Percentiles rank a stretch among this genome's conserved stretches.
Conservation (phyloP, 2,113 vertebrate species). For the Lepus timidus region DNA sequence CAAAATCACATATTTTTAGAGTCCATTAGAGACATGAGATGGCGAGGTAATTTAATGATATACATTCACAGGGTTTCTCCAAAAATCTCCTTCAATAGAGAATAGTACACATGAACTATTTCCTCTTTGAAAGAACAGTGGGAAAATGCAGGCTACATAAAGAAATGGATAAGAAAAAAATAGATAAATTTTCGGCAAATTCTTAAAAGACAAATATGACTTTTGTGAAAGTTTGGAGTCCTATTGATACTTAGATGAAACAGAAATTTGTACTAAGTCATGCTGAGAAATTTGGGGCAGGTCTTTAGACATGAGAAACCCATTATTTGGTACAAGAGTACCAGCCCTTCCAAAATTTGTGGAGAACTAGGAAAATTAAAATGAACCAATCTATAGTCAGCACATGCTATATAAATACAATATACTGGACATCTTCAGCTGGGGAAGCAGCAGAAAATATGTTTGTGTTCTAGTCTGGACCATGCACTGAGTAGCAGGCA, state of each 20-base stretch:
- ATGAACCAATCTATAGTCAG: not conserved
- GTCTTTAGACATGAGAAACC: not conserved
- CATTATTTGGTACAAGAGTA: not conserved
- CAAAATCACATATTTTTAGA: not conserved
- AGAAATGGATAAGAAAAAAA: not conserved
- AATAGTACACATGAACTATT: not conserved
- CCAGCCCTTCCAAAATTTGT: not conserved
- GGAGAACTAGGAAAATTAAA: not conserved
- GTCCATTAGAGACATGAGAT: not conserved
- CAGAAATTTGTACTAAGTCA: not conserved
- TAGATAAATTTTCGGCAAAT: not conserved
- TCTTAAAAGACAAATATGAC: not conserved
- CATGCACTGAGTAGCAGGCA: not conserved
- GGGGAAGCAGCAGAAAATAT: not conserved
- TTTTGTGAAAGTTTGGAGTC: not conserved
- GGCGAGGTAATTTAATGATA: not conserved
- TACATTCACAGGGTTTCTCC: not conserved
- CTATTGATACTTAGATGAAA: not conserved
- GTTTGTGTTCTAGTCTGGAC: not conserved
- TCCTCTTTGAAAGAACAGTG: not conserved
- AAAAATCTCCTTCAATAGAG: not conserved
- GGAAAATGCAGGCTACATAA: not conserved
- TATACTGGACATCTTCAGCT: not conserved
- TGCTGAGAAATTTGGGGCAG: not conserved
- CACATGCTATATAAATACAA: not conserved